A percentile compares a stretch with the other conserved stretches of the same genome.
phyloP scores from a whole-genome alignment of 2,888 invertebrate genomes.

The Encarsia formosa region DNA sequence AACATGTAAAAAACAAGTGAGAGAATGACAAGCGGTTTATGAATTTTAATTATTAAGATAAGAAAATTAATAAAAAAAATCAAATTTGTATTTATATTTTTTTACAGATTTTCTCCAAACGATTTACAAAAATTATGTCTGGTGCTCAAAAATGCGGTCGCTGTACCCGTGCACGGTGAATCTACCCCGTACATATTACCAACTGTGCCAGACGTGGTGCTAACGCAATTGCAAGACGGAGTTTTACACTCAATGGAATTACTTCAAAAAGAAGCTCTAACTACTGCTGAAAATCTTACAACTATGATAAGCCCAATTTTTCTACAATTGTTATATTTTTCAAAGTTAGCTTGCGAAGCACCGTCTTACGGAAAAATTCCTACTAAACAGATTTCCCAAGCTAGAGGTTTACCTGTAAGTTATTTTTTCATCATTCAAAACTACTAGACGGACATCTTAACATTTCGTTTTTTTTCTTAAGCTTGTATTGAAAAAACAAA shows the following conservation, averaged over 20 bases:
- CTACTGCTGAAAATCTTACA: slow-evolving; percentile 57
- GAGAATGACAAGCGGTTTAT: slow-evolving; percentile 43
- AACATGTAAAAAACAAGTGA: slow-evolving; percentile 75
- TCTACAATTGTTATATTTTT: slow-evolving; percentile 62
- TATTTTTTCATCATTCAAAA: no score
- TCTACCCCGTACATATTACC: slow-evolving; percentile 78
- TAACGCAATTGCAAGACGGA: slow-evolving; percentile 80
- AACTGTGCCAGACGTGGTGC: slow-evolving; percentile 71
- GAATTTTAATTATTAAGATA: not conserved
- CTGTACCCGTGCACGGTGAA: slow-evolving; percentile 77
- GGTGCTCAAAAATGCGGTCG: slow-evolving; percentile 72
- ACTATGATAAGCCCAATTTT: slow-evolving; percentile 68
- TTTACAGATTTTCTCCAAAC: slow-evolving; percentile 58
- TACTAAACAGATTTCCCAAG: slow-evolving; percentile 53
- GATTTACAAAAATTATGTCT: slow-evolving; percentile 79
- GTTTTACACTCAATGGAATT: slow-evolving; percentile 82
- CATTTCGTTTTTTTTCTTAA: no score
- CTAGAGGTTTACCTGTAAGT: slow-evolving; percentile 46
- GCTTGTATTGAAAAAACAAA: not conserved
- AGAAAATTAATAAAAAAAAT: no score
- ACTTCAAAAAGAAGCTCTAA: slow-evolving; percentile 72
- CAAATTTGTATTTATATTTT: no score
- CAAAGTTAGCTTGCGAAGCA: slow-evolving; percentile 66
- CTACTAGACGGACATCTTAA: no score
- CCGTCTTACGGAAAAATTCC: slow-evolving; percentile 58